These are phyloP conservation scores for Eidolon dupreanum DNA, from an alignment of 2,797 vertebrate species.

Conservation along the genomic window DNA sequence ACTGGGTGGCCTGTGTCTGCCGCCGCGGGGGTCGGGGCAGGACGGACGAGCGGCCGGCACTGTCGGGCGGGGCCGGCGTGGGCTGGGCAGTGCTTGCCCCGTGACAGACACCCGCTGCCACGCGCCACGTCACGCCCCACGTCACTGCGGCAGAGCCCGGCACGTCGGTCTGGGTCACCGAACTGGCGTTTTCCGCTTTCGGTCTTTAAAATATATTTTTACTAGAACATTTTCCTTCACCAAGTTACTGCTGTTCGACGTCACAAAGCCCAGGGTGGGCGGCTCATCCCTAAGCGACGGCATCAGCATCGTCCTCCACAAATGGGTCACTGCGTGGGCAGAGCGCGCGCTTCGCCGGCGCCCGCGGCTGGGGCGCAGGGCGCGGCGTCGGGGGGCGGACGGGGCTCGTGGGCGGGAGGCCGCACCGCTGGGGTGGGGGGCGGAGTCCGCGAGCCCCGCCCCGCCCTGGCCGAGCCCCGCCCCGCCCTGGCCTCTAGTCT, in stretches of 20 bases:
- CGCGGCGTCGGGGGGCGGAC: conserved; percentile 84
- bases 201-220: neutral
- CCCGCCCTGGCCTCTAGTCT: conserved; percentile 86
- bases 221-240: neutral
- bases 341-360: too few relatives aligned
- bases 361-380: neutral
- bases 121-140: too few relatives aligned
- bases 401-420: conserved; percentile 89
- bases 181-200: neutral
- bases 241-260: neutral
- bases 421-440: conserved; percentile 76
- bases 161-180: too few relatives aligned
- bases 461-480: conserved; percentile 64
- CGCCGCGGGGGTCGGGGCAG: too few relatives aligned
- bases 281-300: too few relatives aligned
- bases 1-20: too few relatives aligned
- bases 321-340: too few relatives aligned
- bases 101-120: too few relatives aligned
- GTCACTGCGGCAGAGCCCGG: rapidly evolving
- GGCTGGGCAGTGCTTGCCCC: too few relatives aligned
- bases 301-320: neutral
- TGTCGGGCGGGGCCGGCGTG: too few relatives aligned
- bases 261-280: neutral
- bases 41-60: too few relatives aligned
- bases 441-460: conserved; percentile 76